These are phyloP conservation scores for Cliona cf. orientalis DNA, from an alignment of 37 sponge, comb jelly and placozoan species.

Conservation along the genomic window DNA sequence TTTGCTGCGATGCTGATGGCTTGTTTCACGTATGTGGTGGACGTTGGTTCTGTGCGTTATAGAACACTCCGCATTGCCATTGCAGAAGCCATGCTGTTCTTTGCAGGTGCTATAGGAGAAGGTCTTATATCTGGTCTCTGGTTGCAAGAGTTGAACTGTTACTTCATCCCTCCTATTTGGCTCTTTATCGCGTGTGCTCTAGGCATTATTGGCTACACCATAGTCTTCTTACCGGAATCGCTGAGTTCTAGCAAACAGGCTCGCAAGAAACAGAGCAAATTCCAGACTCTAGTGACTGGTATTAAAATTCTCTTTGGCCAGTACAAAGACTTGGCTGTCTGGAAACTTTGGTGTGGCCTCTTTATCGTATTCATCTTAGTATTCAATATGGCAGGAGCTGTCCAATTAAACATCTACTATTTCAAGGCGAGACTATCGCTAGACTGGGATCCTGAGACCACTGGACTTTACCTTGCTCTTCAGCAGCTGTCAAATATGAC, in stretches of 20 bases:
- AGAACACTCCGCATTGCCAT: conserved; percentile 53
- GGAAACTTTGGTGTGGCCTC: conserved; percentile 46
- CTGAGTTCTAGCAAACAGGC: conserved; percentile 1
- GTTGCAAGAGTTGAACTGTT: conserved; percentile 42
- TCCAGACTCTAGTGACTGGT: conserved; percentile 12
- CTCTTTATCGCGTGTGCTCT: conserved; percentile 2
- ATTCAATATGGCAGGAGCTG: conserved; percentile 13
- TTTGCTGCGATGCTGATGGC: conserved; percentile 41
- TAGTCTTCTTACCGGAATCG: conserved; percentile 56
- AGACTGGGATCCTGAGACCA: conserved; percentile 34
- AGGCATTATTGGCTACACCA: conserved; percentile 15
- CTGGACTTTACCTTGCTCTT: conserved; percentile 16
- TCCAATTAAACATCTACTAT: conserved; percentile 10
- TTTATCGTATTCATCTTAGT: background rate
- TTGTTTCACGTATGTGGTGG: conserved; percentile 49
- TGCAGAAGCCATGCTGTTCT: conserved; percentile 30
- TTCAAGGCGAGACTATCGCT: conserved; percentile 35
- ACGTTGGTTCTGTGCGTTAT: conserved; percentile 43
- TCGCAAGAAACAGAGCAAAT: background rate
- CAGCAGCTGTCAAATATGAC: conserved; percentile 5
- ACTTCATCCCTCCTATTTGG: conserved; percentile 20
- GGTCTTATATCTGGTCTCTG: conserved; percentile 25
- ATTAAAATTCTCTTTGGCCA: conserved; percentile 43
- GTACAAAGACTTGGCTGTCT: background rate
- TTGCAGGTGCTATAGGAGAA: conserved; percentile 24